Conservation (phyloP, 2,113 vertebrate species). For the Tautogolabrus adspersus region DNA sequence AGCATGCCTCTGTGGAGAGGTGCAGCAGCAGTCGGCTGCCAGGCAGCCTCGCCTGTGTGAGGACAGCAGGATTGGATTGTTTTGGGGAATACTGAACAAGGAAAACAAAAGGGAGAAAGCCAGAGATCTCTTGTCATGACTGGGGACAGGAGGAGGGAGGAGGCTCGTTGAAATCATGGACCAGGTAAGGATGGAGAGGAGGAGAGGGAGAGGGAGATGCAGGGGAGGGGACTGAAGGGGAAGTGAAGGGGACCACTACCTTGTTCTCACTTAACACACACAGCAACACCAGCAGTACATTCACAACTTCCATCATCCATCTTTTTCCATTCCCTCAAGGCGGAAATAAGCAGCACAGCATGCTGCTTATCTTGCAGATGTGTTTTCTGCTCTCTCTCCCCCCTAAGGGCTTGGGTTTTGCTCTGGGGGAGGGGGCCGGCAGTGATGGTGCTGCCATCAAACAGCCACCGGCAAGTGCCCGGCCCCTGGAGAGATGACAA, state of each 20-base stretch:
- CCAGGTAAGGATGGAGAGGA: conserved; percentile 77
- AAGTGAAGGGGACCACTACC: conserved; percentile 46
- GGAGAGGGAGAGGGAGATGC: neutral
- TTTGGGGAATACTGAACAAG: conserved; percentile 57
- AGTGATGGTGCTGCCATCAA: conserved; percentile 25
- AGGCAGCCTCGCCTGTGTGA: conserved; percentile 67
- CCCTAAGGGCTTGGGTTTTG: conserved; percentile 1
- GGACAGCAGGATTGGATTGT: conserved; percentile 29
- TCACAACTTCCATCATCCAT: conserved; percentile 50
- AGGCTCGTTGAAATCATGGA: conserved; percentile 80
- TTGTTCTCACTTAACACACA: conserved; percentile 38
- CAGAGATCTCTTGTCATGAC: conserved; percentile 71
- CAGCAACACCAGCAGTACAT: conserved; percentile 9
- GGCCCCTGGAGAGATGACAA: conserved; percentile 53
- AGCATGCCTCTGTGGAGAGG: conserved; percentile 68
- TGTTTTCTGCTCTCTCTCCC: conserved; percentile 3
- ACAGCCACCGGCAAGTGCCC: conserved; percentile 33
- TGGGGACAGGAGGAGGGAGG: conserved; percentile 68
- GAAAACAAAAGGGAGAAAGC: conserved; percentile 10
- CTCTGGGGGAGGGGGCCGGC: neutral
- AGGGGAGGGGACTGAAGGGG: conserved; percentile 45
- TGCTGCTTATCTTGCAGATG: conserved; percentile 16
- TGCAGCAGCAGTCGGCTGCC: conserved; percentile 49
- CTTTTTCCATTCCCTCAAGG: conserved; percentile 24
- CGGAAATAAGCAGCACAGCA: conserved; percentile 56